Percentiles rank a stretch among this genome's conserved stretches.
These are phyloP conservation scores for Tolmerus cingulatus DNA, from an alignment of 2,888 invertebrate species.

Conservation along the genomic window DNA sequence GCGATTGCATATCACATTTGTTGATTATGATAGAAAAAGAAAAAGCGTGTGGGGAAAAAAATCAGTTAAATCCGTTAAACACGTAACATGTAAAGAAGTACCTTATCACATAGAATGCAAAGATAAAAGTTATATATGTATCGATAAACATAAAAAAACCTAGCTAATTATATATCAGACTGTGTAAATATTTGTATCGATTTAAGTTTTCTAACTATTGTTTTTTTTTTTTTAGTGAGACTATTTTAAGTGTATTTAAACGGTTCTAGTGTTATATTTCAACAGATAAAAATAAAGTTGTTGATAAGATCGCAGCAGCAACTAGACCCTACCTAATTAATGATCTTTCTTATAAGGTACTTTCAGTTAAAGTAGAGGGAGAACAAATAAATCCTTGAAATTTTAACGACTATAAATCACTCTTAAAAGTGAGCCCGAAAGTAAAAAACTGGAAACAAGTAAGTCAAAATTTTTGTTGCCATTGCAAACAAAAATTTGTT, in stretches of 20 bases:
- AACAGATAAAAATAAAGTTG: conserved; percentile 28
- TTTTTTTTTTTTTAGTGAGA: conserved; percentile 19
- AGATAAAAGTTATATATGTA: conserved; percentile 23
- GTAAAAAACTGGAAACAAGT: not conserved
- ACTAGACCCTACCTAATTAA: conserved; percentile 7
- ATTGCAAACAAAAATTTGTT: not conserved
- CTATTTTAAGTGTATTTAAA: conserved; percentile 26
- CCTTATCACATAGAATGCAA: conserved; percentile 28
- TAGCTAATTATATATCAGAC: conserved; percentile 23
- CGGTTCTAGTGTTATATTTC: conserved; percentile 22
- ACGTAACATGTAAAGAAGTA: conserved; percentile 23
- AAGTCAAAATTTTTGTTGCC: not conserved
- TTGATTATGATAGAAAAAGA: not conserved
- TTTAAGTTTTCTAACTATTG: conserved; percentile 28
- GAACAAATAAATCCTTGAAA: not conserved
- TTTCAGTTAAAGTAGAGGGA: conserved; percentile 7
- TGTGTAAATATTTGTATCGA: conserved; percentile 29
- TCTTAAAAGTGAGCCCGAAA: not conserved
- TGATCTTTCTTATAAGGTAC: not conserved
- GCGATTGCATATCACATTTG: too few relatives aligned
- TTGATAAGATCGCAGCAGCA: conserved; percentile 12
- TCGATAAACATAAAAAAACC: conserved; percentile 5
- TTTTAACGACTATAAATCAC: not conserved
- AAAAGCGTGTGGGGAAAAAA: not conserved
- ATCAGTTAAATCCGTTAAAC: not conserved